These are phyloP conservation scores for Cyaniris semiargus DNA, from an alignment of 2,888 invertebrate species.

Conservation along the genomic window DNA sequence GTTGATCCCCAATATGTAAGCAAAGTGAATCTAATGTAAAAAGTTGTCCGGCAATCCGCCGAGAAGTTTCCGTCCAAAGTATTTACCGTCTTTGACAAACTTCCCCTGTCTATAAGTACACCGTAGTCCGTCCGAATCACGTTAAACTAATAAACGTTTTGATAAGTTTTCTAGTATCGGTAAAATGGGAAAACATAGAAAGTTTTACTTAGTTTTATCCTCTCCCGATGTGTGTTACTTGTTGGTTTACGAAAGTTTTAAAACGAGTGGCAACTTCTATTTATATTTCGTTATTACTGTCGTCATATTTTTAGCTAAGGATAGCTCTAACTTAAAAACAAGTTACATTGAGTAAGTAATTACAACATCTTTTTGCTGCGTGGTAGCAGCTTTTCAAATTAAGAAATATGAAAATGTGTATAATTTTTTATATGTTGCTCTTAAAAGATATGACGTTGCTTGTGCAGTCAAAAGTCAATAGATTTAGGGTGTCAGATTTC, in stretches of 20 bases:
- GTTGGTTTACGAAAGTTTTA: conserved; percentile 3
- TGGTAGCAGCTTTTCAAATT: background rate
- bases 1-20: conserved; percentile 25
- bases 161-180: conserved; percentile 23
- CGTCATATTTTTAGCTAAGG: background rate
- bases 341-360: no score
- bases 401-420: background rate
- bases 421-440: background rate
- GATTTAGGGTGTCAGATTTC: background rate
- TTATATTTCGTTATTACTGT: background rate
- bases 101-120: conserved; percentile 26
- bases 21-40: conserved; percentile 32
- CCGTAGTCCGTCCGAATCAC: conserved; percentile 22
- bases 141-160: conserved; percentile 27
- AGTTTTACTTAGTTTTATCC: conserved; percentile 4
- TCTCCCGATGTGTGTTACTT: background rate
- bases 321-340: background rate
- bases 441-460: background rate
- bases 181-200: conserved; percentile 11
- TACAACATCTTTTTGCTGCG: background rate
- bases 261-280: background rate
- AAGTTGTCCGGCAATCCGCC: conserved; percentile 29
- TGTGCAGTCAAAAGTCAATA: background rate
- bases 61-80: conserved; percentile 33
- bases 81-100: conserved; percentile 32